Conservation (phyloP, 2,113 vertebrate genomes). For the Tragelaphus scriptus region DNA sequence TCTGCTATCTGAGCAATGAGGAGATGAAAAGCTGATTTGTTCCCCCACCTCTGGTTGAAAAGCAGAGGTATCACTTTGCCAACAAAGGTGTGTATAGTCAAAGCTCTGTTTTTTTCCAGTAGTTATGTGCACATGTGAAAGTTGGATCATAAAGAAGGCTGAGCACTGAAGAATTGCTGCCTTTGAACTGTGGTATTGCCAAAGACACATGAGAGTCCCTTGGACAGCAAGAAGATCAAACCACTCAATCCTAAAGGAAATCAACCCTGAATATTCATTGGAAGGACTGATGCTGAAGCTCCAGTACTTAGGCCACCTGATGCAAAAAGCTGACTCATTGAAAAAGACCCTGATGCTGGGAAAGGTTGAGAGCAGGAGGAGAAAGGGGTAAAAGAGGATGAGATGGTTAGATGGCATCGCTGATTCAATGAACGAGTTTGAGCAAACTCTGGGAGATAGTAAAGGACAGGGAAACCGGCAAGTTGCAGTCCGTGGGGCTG, state of each 20-base stretch:
- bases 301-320: not conserved
- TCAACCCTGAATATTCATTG: not conserved
- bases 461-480: not conserved
- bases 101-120: not conserved
- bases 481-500: rapidly evolving
- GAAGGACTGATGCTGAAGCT: not conserved
- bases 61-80: not conserved
- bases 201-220: not conserved
- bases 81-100: not conserved
- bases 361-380: not conserved
- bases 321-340: not conserved
- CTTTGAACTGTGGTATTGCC: not conserved
- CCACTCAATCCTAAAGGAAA: not conserved
- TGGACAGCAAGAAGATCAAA: not conserved
- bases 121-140: not conserved
- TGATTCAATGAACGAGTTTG: not conserved
- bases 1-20: not conserved
- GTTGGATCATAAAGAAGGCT: not conserved
- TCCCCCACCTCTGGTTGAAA: not conserved
- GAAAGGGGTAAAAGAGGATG: not conserved
- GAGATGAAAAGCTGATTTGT: not conserved
- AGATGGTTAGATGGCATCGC: not conserved
- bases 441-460: not conserved
- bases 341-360: not conserved
- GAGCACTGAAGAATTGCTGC: not conserved